These are phyloP conservation scores for Eleginops maclovinus DNA, from an alignment of 2,113 vertebrate species.

Conservation along the genomic window DNA sequence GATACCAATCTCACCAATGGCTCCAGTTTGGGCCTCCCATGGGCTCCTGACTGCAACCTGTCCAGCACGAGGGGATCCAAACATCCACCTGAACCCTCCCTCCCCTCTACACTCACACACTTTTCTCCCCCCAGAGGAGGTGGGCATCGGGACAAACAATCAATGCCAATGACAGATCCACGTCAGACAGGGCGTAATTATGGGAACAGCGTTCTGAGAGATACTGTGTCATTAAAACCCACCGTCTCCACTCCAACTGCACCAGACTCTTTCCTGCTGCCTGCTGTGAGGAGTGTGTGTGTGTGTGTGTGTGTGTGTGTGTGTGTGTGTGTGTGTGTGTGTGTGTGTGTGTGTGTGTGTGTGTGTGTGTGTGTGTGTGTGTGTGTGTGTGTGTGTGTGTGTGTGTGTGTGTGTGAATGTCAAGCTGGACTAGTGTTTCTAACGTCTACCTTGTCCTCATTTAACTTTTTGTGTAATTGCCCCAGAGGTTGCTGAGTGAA, in stretches of 20 bases:
- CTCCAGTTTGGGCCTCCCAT: slow-evolving; percentile 82
- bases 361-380: slow-evolving; percentile 28
- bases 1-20: slow-evolving; percentile 87
- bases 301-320: slow-evolving; percentile 28
- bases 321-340: slow-evolving; percentile 14
- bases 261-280: slow-evolving; percentile 59
- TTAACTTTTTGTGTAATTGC: slow-evolving; percentile 60
- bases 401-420: slow-evolving; percentile 31
- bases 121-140: slow-evolving; percentile 54
- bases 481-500: slow-evolving; percentile 50
- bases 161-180: slow-evolving; percentile 82
- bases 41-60: slow-evolving; percentile 77
- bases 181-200: slow-evolving; percentile 81
- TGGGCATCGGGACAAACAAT: slow-evolving; percentile 79
- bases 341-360: slow-evolving; percentile 13
- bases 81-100: slow-evolving; percentile 40
- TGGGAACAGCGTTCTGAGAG: slow-evolving; percentile 71
- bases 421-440: slow-evolving; percentile 44
- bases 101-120: slow-evolving; percentile 34
- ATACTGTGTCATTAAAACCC: slow-evolving; percentile 80
- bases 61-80: slow-evolving; percentile 69
- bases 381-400: neutral
- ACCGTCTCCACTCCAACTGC: slow-evolving; percentile 67
- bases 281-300: slow-evolving; percentile 18
- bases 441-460: slow-evolving; percentile 47